Evolutionary conservation across 2,888 invertebrate species (phyloP), one percentile per base, ranked within the genome.

Genomic region (Folsomia manolachei): DNA sequence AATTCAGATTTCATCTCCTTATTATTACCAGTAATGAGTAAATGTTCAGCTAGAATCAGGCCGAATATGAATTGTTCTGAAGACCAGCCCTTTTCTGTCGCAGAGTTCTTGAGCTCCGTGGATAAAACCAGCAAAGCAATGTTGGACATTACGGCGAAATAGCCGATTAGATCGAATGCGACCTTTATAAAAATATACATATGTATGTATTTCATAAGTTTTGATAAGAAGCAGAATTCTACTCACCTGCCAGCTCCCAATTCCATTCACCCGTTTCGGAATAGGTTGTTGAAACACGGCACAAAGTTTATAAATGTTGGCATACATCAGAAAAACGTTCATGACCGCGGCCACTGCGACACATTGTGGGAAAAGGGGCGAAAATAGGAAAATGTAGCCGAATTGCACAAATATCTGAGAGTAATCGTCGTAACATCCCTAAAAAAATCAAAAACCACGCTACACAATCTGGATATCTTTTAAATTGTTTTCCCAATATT

Each of bases 371-470:
- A 27, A 61, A n/a, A 72, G 63, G 2, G 75, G 56, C 0, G 72
- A 70, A 53, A 72, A 75, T 2, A 75, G 24, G 21, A 72, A 72
- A 4, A 70, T 53, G 56, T 70, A 72, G 9, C 75, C 75, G 24
- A 75, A 75, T 23, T 75, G 75, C 0, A 69, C 56, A n/a, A 70
- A 72, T 18, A 72, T 53, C 1, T 68, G 27, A 1, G 70, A 67
- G 27, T 75, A 75, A 18, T 75, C 75, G 27, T 75, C 72, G 39
- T 72, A 75, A 24, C 69, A 69, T 24, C 19, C 74, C 74, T 74
- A 24, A 1, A 65, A 53, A 53, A 23, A 14, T 68, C 7, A 56
- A 23, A 52, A 26, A 2, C 14, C 9, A 65, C n/a, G 21, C 7
- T 39, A 4, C 4, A 39, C 7, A 39, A 39, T 7, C 2, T 21